Base-by-base conservation (phyloP, 2,888 invertebrate genomes). In the Dicyrtoma fusca region DNA sequence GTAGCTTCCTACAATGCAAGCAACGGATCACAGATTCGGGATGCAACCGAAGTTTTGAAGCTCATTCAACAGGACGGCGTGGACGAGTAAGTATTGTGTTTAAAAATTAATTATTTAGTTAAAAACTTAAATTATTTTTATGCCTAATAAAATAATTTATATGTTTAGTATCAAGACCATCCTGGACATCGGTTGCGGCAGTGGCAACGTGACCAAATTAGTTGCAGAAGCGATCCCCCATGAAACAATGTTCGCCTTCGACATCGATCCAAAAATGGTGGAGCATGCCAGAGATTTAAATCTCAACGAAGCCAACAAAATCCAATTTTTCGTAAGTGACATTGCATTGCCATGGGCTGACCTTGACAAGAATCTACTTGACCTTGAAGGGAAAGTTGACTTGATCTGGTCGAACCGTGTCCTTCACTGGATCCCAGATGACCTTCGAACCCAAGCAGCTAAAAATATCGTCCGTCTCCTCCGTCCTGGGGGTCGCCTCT, bases 121-220 rank as follows among this genome's bases (percentile, higher is more conserved):
- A n/a, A n/a, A n/a, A n/a, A n/a, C n/a, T n/a, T n/a, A n/a, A n/a
- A n/a, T n/a, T n/a, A n/a, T n/a, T n/a, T n/a, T n/a, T n/a, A n/a
- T n/a, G n/a, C n/a, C n/a, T n/a, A n/a, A n/a, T n/a, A n/a, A n/a
- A n/a, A n/a, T n/a, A n/a, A n/a, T n/a, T n/a, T n/a, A n/a, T n/a
- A n/a, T n/a, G n/a, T 55, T 21, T 19, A 55, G 55, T 3, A 14
- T 14, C 13, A 23, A 8, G 23, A 59, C 4, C 1, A 61, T 61
- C 13, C 1, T 69, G 0, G 69, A 69, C 34, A 51, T 69, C 42
- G 69, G 69, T 0, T 69, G 69, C 19, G 69, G 69, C 4, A 19
- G 19, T 13, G 69, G 69, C 0, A 61, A 62, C 25, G 47, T 62
- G 1, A 69, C 69, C 1, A 1, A 26, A 10, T 3, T 69, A 5